These are phyloP conservation scores for Phaonia tiefii DNA, from an alignment of 2,888 invertebrate species.

Conservation along the genomic window DNA sequence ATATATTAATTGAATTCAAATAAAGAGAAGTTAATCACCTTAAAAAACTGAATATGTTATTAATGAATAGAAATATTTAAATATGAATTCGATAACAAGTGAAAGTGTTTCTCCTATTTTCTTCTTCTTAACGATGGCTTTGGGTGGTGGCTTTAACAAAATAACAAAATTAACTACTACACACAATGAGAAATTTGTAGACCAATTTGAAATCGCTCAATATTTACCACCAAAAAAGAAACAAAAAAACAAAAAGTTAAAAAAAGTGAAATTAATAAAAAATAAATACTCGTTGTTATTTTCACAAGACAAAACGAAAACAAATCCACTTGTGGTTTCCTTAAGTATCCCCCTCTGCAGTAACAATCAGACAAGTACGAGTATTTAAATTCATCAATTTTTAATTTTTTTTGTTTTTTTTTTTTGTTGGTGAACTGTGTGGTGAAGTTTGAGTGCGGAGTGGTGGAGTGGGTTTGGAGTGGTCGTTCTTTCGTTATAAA, in stretches of 20 bases:
- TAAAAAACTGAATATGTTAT: too few species aligned
- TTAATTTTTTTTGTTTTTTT: too few species aligned
- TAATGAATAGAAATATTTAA: conserved; percentile 7
- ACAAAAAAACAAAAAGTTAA: conserved; percentile 15
- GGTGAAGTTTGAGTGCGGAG: conserved; percentile 45
- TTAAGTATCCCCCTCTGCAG: conserved; percentile 58
- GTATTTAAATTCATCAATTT: too few species aligned
- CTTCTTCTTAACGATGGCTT: too few species aligned
- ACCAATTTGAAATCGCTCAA: not conserved
- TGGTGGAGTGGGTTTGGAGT: conserved; percentile 1
- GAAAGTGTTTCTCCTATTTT: conserved; percentile 10
- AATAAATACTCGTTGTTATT: conserved; percentile 11
- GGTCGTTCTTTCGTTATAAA: not conserved
- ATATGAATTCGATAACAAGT: conserved; percentile 4
- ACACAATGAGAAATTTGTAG: not conserved
- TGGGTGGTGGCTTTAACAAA: too few species aligned
- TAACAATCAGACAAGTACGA: too few species aligned
- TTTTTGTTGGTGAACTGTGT: not conserved
- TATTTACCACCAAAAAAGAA: not conserved
- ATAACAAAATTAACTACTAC: not conserved
- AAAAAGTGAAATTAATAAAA: conserved; percentile 18
- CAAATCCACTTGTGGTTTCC: conserved; percentile 51
- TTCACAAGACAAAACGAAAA: conserved; percentile 2
- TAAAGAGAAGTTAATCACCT: too few species aligned
- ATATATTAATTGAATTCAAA: too few species aligned